Evolutionary conservation across 1,140 invertebrate species (phyloP), one percentile per base, ranked within the genome.

Genomic region (Latrodectus geometricus): DNA sequence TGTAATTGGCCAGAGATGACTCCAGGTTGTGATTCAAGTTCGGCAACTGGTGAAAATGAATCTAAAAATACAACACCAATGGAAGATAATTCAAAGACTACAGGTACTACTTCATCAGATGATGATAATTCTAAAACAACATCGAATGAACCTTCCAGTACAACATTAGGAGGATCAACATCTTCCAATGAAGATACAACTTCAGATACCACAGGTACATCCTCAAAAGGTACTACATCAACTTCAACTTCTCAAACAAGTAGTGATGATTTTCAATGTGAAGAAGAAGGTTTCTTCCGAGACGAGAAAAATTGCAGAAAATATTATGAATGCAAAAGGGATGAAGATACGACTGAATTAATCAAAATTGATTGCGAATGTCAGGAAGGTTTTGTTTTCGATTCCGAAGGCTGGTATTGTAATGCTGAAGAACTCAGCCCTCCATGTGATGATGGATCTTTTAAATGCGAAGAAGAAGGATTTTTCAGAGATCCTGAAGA

Each of bases 401-500:
- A 92, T 77, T 90, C 91, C 21, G 81, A 89, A 17, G 75, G 90
- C 0, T 88, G 88, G 70, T 87, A 89, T 12, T 89, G 89, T 68
- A 89, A 89, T 69, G 88, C 89, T 68, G 87, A 88, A n/a, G 87
- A 95, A 0, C 93, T 94, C 90, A 93, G 66, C 94, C 94, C 89
- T 94, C 94, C 88, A 94, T 95, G 49, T 93, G 50, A 88, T 11
- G 76, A 56, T 9, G 20, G 68, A 35, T 83, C 85, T 0, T 87
- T 74, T 52, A 74, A 76, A 68, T 88, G 88, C 52, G 35, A 21
- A 15, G 69, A 77, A 78, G 87, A 87, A 54, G 88, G 88, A 8
- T 88, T 86, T 23, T 88, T 88, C 77, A 72, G 88, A 35, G 86
- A 88, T 74, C 87, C 88, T n/a, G 83, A 88, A 69, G 87, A 88